These are phyloP conservation scores for Oenanthe melanoleuca DNA, from an alignment of 2,113 vertebrate species.

Conservation along the genomic window DNA sequence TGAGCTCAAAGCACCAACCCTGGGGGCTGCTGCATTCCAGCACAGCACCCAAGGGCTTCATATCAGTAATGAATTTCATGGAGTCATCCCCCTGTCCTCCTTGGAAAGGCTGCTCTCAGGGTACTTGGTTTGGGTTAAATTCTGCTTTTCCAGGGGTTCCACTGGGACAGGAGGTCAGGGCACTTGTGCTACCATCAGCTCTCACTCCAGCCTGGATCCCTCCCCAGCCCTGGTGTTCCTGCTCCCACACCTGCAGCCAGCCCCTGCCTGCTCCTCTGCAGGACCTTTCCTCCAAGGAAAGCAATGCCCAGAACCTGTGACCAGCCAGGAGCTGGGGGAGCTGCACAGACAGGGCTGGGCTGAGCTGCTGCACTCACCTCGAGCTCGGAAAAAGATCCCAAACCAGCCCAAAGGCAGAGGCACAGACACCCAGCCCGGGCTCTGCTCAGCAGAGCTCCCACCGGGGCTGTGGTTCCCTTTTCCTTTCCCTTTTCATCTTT, in stretches of 20 bases:
- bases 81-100: neutral
- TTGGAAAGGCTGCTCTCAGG: neutral
- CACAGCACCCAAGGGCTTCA: neutral
- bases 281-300: neutral
- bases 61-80: accelerated
- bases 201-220: neutral
- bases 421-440: neutral
- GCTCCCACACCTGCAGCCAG: neutral
- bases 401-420: neutral
- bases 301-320: neutral
- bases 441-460: neutral
- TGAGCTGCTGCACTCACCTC: neutral
- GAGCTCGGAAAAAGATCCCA: accelerated
- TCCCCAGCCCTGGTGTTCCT: neutral
- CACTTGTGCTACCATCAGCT: neutral
- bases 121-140: neutral
- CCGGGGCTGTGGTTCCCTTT: too few species aligned
- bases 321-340: neutral
- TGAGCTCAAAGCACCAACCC: neutral
- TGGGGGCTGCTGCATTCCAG: neutral
- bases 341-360: accelerated
- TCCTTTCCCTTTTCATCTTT: too few species aligned
- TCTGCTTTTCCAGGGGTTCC: neutral
- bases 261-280: neutral
- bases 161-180: neutral